These are phyloP conservation scores for Ditylenchus weischeri DNA, from an alignment of 2,888 invertebrate genomes.

Conservation along the genomic window DNA sequence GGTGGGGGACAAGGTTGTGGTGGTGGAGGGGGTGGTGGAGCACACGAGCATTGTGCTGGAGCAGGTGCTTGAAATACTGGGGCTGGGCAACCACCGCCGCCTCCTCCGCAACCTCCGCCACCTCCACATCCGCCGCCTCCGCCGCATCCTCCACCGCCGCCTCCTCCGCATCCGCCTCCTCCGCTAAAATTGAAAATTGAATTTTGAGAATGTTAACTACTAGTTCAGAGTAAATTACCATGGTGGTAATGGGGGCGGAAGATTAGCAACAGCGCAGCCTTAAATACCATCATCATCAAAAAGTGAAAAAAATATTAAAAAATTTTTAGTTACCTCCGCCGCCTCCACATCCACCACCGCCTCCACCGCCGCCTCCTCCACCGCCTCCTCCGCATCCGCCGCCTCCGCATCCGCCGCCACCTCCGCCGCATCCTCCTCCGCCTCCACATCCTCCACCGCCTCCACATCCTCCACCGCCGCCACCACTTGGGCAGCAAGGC, in stretches of 20 bases:
- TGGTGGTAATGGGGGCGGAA: constrained; percentile 3
- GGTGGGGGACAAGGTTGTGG: constrained; percentile 5
- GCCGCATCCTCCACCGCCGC: constrained; percentile 59
- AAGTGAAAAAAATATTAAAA: too few species aligned
- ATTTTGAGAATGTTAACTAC: not conserved
- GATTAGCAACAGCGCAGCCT: constrained; percentile 17
- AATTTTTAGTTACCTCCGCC: too few species aligned
- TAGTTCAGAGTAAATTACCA: not conserved
- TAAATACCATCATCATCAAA: not conserved
- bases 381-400: constrained; percentile 4
- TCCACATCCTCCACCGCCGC: not conserved
- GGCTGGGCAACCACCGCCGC: constrained; percentile 23
- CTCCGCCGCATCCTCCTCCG: too few species aligned
- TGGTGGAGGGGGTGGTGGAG: not conserved
- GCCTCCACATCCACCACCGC: too few species aligned
- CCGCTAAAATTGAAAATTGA: constrained; percentile 60
- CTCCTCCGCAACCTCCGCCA: constrained; percentile 16
- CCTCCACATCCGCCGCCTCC: constrained; percentile 25
- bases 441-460: too few species aligned
- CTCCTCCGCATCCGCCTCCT: constrained; percentile 61
- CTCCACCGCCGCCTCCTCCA: too few species aligned
- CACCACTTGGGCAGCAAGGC: not conserved
- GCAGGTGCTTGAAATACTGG: constrained; percentile 2
- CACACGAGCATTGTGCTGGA: not conserved
- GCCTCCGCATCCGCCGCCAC: too few species aligned